Evolutionary conservation across 1,140 invertebrate species (phyloP).

Genomic region (Colletes gigas): DNA sequence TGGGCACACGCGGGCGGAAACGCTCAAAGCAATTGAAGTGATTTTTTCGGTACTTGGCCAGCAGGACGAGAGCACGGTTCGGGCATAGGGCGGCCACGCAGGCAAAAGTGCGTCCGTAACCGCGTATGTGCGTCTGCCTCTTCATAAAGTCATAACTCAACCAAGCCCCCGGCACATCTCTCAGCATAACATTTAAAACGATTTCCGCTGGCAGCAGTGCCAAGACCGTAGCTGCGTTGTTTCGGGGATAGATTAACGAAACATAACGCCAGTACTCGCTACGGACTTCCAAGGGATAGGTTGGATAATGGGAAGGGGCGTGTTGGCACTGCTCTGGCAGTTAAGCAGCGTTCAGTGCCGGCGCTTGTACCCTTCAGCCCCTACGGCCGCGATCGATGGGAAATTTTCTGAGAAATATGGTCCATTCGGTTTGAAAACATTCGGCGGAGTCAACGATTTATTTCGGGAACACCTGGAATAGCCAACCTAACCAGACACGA

Average conservation of each 20-base stretch:
- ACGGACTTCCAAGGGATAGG: slow-evolving; percentile 76
- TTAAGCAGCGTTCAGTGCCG: slow-evolving; percentile 76
- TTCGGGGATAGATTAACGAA: slow-evolving; percentile 81
- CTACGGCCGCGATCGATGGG: slow-evolving; percentile 57
- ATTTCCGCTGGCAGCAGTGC: slow-evolving; percentile 80
- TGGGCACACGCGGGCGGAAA: not conserved
- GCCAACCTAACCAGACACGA: not conserved
- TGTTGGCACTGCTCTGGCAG: slow-evolving; percentile 79
- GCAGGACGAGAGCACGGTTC: not conserved
- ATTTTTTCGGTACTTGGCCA: slow-evolving; percentile 26
- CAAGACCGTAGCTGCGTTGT: slow-evolving; percentile 79
- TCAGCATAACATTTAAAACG: slow-evolving; percentile 81
- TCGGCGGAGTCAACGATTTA: slow-evolving; percentile 16
- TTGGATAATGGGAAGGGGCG: slow-evolving; percentile 76
- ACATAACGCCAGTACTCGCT: slow-evolving; percentile 78
- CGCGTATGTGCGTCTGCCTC: slow-evolving; percentile 70
- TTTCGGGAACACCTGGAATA: slow-evolving; percentile 1
- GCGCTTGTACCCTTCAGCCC: slow-evolving; percentile 56
- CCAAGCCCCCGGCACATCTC: slow-evolving; percentile 73
- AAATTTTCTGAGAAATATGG: slow-evolving; percentile 50
- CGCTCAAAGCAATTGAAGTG: slow-evolving; percentile 34
- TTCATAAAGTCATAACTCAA: slow-evolving; percentile 80
- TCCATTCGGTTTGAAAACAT: slow-evolving; percentile 36
- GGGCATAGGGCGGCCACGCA: not conserved
- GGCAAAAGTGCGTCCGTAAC: slow-evolving; percentile 58